Base-by-base conservation (phyloP, 1,140 invertebrate species). In the Drosophila albomicans region DNA sequence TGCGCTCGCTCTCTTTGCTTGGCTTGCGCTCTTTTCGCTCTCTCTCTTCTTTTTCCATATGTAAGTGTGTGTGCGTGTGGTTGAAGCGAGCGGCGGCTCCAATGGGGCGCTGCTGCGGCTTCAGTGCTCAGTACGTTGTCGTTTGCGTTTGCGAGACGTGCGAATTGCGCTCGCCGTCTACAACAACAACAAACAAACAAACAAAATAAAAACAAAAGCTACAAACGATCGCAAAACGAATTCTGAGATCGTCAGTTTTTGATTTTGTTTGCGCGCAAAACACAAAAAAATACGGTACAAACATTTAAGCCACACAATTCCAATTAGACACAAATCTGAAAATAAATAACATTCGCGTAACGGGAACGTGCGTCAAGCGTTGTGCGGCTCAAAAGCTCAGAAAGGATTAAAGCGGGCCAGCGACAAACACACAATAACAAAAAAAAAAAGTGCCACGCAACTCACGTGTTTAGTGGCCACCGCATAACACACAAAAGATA, bases 81-180 rank as follows among this genome's bases (percentile, higher is more conserved):
- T 54, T 20, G 41, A n/a, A 5, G 46, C 15, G 58, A 30, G 59
- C 63, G 57, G 51, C 61, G 57, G 67, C 71, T 81, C 85, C 66
- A 73, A 66, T 67, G 64, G 64, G 71, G 66, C 38, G 74, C 76
- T 85, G 81, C 69, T 68, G 62, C 57, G 52, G 78, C 43, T 72
- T 67, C 32, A 25, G 49, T 72, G 59, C 67, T 80, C 81, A 88
- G 85, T 88, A 85, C 70, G 81, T 67, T 81, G 71, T 61, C 71
- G 85, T 81, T 89, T 79, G 85, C 61, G 68, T 56, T 56, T 79
- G 79, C 78, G 79, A 77, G 79, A 77, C 79, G 78, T 82, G 77
- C 87, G 84, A 75, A 75, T 78, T 76, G 74, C 69, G 74, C 72
- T 75, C 66, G 72, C 65, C 41, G 48, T 45, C 41, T 61, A 20